Evolutionary conservation across 2,113 vertebrate genomes (phyloP).

Genomic region (Opisthocomus hoazin): DNA sequence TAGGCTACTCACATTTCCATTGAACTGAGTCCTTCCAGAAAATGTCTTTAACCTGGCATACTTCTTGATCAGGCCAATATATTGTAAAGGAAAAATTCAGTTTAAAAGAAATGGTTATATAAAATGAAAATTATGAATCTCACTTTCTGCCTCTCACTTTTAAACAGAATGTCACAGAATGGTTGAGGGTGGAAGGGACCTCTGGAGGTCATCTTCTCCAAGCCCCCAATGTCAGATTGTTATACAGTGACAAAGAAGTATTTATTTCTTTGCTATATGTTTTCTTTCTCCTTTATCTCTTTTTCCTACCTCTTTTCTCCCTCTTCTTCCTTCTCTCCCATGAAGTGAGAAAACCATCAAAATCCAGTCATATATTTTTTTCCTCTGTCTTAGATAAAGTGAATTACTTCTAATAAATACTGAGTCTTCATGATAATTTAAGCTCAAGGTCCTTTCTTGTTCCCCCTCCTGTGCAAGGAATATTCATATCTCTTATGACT

Average conservation of each 20-base stretch:
- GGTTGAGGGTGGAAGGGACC: accelerated
- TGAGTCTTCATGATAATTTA: not conserved
- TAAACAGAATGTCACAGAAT: not conserved
- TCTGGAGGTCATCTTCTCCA: not conserved
- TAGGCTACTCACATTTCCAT: not conserved
- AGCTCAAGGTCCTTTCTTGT: not conserved
- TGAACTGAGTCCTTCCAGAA: not conserved
- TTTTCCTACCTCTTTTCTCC: not conserved
- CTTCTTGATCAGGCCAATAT: not conserved
- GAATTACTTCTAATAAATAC: not conserved
- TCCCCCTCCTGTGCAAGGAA: not conserved
- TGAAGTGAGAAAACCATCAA: not conserved
- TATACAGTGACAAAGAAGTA: not conserved
- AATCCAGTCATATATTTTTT: not conserved
- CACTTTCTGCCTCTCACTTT: not conserved
- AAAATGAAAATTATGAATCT: not conserved
- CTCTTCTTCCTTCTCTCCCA: not conserved
- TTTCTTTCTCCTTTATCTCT: not conserved
- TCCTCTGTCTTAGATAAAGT: not conserved
- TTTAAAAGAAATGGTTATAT: not conserved
- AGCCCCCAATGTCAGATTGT: not conserved
- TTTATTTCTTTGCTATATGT: not conserved
- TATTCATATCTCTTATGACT: not conserved
- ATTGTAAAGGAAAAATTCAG: not conserved
- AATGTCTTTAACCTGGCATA: not conserved